phyloP scores from a whole-genome alignment of 2,797 vertebrate genomes.

The Vipera latastei region DNA sequence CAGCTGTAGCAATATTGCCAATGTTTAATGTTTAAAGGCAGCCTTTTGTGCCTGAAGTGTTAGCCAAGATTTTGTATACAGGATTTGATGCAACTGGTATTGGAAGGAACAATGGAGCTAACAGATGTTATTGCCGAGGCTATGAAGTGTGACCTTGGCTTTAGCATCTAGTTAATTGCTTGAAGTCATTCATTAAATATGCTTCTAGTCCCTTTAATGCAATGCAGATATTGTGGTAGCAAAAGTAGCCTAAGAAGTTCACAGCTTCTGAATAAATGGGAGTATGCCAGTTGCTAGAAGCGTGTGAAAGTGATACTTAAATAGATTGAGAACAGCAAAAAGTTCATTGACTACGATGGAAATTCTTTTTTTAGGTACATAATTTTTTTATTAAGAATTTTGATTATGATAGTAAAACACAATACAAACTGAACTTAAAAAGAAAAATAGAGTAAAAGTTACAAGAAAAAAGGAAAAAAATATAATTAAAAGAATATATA shows the following conservation, averaged over 20 bases:
- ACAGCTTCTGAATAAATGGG: not conserved
- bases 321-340: not conserved
- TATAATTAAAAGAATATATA: not conserved
- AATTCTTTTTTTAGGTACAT: slow-evolving; percentile 12
- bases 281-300: fast-evolving
- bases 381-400: not conserved
- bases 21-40: not conserved
- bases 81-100: not conserved
- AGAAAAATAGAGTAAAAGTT: not conserved
- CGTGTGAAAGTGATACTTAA: slow-evolving; percentile 18
- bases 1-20: not conserved
- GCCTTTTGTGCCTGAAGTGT: not conserved
- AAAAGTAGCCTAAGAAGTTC: not conserved
- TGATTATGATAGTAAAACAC: not conserved
- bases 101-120: fast-evolving
- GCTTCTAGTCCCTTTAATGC: slow-evolving; percentile 24
- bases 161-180: not conserved
- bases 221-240: slow-evolving; percentile 31
- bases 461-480: not conserved
- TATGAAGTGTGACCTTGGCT: not conserved
- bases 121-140: slow-evolving; percentile 29
- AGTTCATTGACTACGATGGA: slow-evolving; percentile 5
- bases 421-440: not conserved
- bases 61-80: not conserved
- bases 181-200: not conserved